Evolutionary conservation across 2,113 vertebrate species (phyloP).

Genomic region (Charadrius vociferus): DNA sequence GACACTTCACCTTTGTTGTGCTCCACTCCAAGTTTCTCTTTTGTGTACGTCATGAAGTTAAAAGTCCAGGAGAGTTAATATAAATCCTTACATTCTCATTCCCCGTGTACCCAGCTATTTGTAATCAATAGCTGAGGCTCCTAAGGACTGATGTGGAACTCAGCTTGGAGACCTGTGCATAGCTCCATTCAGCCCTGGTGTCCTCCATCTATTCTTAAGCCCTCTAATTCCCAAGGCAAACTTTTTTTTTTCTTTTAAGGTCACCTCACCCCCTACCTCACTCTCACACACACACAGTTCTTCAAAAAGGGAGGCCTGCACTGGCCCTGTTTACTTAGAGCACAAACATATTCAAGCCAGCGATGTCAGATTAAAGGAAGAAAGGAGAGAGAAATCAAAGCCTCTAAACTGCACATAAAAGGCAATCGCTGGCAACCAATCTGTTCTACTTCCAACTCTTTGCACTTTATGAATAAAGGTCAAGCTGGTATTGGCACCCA

Average conservation of each 20-base stretch:
- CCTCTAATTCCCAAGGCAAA: constrained; percentile 82
- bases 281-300: constrained; percentile 46
- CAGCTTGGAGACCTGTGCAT: constrained; percentile 25
- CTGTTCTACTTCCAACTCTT: constrained; percentile 85
- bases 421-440: constrained; percentile 81
- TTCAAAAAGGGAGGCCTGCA: constrained; percentile 77
- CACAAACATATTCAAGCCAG: constrained; percentile 83
- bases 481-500: constrained; percentile 83
- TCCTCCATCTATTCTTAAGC: constrained; percentile 78
- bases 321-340: constrained; percentile 85
- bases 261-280: constrained; percentile 67
- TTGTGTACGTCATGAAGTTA: constrained; percentile 52
- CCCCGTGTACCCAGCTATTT: constrained; percentile 35
- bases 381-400: constrained; percentile 85
- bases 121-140: constrained; percentile 41
- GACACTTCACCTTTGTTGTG: background rate
- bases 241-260: constrained; percentile 70
- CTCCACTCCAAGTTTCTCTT: constrained; percentile 6
- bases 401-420: constrained; percentile 83
- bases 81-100: constrained; percentile 76
- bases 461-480: constrained; percentile 87
- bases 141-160: constrained; percentile 38
- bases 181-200: constrained; percentile 65
- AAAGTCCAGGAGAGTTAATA: constrained; percentile 70
- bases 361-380: constrained; percentile 87